Conservation (phyloP, 2,113 vertebrate species). For the Parotia lawesii region DNA sequence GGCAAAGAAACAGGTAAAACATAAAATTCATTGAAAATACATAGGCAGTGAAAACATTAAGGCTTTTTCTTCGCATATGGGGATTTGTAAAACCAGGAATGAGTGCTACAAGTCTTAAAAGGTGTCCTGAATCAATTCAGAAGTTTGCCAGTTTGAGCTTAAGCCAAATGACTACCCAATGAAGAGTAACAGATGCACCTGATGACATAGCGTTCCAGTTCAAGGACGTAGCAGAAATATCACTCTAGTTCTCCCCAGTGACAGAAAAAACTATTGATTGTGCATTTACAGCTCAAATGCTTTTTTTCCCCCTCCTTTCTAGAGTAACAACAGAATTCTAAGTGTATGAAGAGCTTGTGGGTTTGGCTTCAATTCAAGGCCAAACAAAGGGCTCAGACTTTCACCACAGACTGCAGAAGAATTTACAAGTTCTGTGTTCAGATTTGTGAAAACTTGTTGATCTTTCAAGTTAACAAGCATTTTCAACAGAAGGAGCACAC, state of each 20-base stretch:
- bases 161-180: background rate
- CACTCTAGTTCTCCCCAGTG: constrained; percentile 40
- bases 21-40: background rate
- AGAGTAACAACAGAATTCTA: constrained; percentile 32
- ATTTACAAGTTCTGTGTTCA: background rate
- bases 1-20: background rate
- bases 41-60: background rate
- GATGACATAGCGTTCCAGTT: constrained; percentile 45
- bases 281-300: constrained; percentile 55
- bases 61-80: background rate
- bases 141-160: constrained; percentile 15
- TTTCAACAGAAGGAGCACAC: background rate
- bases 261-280: constrained; percentile 60
- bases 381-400: constrained; percentile 38
- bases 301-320: background rate
- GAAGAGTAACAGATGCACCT: constrained; percentile 45
- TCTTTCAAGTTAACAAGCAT: background rate
- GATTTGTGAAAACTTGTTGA: constrained; percentile 29
- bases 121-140: background rate
- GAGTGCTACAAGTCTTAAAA: background rate
- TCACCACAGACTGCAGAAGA: background rate
- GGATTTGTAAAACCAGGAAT: background rate
- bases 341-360: constrained; percentile 7
- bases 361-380: constrained; percentile 54
- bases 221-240: constrained; percentile 53